Evolutionary conservation across 2,797 vertebrate genomes (phyloP), one percentile per base, ranked within the genome.

Genomic region (Helicolenus hilgendorfi): DNA sequence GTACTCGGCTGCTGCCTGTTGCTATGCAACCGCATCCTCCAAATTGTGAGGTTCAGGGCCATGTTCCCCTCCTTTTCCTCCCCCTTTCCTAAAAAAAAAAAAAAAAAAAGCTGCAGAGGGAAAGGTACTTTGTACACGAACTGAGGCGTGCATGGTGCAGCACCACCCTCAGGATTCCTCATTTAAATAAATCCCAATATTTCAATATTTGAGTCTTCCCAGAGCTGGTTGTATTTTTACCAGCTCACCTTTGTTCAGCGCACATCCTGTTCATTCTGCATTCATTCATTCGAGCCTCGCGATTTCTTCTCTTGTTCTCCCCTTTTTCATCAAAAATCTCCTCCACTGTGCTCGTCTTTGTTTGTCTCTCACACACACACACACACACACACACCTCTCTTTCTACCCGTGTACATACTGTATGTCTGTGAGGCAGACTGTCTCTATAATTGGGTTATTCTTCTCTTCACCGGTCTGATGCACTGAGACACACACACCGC

Each of bases 31-130:
- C 78, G 81, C 96, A 93, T 94, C 87, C 96, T 95, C 94, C 93
- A 96, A 95, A 72, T 79, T 97, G 97, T 92, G 91, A 95, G 98
- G 98, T 98, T 97, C 89, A 97, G 97, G 94, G 93, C 96, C 96
- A 96, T 86, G 88, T 94, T 94, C 97, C 97, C 85, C 92, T 82
- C 85, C 84, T 59, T 63, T 79, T 83, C 73, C 87, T 79, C 79
- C 72, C 78, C 45, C 18, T 27, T 86, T 45, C 64, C 83, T 11
- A n/a, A 77, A 87, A 41, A 41, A 38, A 27, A 27, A 27, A 27
- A 83, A 65, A 65, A 79, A 62, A 81, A 81, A 89, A 88, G 69
- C 7, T 24, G 88, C 79, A 86, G 65, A 85, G 71, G 77, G 78
- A 89, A 75, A 91, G 83, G 83, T 89, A 91, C 84, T 92, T 92